These are phyloP conservation scores for Panopea generosa DNA, from an alignment of 2,888 invertebrate species.

Conservation along the genomic window DNA sequence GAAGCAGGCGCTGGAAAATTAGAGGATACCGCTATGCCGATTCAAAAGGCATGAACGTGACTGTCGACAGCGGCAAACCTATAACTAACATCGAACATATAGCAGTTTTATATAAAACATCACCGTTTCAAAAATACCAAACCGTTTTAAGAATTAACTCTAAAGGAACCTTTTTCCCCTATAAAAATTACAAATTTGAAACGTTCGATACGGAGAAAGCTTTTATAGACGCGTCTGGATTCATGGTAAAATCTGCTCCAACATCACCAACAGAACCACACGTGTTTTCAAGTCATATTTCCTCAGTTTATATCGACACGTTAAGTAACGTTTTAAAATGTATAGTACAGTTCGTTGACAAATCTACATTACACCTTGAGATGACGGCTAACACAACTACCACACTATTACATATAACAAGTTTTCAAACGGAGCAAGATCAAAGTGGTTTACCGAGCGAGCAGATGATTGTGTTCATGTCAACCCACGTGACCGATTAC, in stretches of 20 bases:
- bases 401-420: slow-evolving; percentile 36
- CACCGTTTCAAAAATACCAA: slow-evolving; percentile 22
- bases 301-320: slow-evolving; percentile 30
- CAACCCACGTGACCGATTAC: slow-evolving; percentile 40
- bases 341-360: slow-evolving; percentile 36
- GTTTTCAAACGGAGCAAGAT: slow-evolving; percentile 3
- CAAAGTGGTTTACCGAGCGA: slow-evolving; percentile 1
- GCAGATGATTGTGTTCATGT: slow-evolving; percentile 46
- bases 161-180: slow-evolving; percentile 40
- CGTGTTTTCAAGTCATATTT: no score
- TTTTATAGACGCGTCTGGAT: slow-evolving; percentile 42
- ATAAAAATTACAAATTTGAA: slow-evolving; percentile 25
- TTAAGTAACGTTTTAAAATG: slow-evolving; percentile 16
- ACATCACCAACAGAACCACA: slow-evolving; percentile 1
- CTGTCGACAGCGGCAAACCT: slow-evolving; percentile 10
- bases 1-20: slow-evolving; percentile 20
- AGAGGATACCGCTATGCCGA: slow-evolving; percentile 39
- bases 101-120: slow-evolving; percentile 25
- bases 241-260: slow-evolving; percentile 11
- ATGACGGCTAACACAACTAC: slow-evolving; percentile 21
- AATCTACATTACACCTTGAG: slow-evolving; percentile 31
- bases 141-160: slow-evolving; percentile 37
- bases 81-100: slow-evolving; percentile 32
- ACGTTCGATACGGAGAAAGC: slow-evolving; percentile 6
- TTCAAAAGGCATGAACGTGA: slow-evolving; percentile 28